Base-by-base conservation (phyloP, 2,113 vertebrate genomes). In the Alosa alosa region DNA sequence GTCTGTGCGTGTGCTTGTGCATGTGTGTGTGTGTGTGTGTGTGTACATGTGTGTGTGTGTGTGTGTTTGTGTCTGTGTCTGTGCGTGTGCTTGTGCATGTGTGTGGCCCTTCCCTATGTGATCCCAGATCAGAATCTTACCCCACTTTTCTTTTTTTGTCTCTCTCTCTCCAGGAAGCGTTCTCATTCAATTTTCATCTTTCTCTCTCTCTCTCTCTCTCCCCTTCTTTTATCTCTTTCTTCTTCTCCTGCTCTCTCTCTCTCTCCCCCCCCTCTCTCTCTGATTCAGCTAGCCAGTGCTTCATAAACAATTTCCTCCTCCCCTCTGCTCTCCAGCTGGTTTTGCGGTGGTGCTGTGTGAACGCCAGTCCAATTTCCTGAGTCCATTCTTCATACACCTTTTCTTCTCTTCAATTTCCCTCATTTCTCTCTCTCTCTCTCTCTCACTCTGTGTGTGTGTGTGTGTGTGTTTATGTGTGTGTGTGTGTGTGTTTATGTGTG, bases 341-440 rank as follows among this genome's bases (percentile, higher is more conserved):
- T 95, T 95, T 94, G 93, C 91, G 89, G 89, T 83, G 91, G 91
- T 91, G 87, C 88, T 91, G 92, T 93, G 92, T 93, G 92, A 94
- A 94, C 86, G 92, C 94, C 90, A 92, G 94, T 93, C 93, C 94
- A 95, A 95, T 96, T 94, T 95, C 93, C 94, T 93, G 92, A 94
- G 92, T 94, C 92, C 92, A 94, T 95, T 95, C 93, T 93, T 94
- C 94, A 94, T 91, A 91, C 90, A 84, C 89, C 55, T 89, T 88
- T 89, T 82, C 52, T 83, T 87, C 75, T 84, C 72, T 84, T 47
- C 57, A 25, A 50, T 82, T 82, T 86, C 44, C 88, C 84, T 88
- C 84, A 55, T 82, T 87, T 86, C 89, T 90, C 85, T 88, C 91
- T 86, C 88, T 89, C 86, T 88, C 88, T 88, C 90, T 85, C 91